A percentile compares a stretch with the other conserved stretches of the same genome.
Conservation (phyloP, 2,113 vertebrate genomes). For the Tetrax tetrax region DNA sequence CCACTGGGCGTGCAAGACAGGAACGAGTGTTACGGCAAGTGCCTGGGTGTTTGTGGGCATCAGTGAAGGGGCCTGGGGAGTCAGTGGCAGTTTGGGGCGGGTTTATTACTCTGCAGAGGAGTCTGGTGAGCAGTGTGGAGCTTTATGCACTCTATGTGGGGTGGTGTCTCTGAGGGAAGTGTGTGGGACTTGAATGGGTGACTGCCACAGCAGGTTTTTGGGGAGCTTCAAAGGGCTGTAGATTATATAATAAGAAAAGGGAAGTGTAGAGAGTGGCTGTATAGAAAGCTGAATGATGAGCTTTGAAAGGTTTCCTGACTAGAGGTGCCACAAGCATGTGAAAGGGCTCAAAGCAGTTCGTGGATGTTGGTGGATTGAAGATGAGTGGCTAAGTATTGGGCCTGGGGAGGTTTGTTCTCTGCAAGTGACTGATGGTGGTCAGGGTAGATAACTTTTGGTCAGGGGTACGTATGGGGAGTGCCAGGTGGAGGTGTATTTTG, state of each 20-base stretch:
- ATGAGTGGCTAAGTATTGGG: not conserved
- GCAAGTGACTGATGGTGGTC: not conserved
- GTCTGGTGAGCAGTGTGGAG: no score
- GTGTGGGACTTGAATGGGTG: not conserved
- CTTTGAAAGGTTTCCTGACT: not conserved
- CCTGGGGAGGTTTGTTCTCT: not conserved
- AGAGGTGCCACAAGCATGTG: accelerated
- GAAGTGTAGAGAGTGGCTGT: not conserved
- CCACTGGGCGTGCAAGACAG: not conserved
- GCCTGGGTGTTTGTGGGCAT: no score
- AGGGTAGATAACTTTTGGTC: not conserved
- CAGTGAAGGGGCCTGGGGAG: not conserved
- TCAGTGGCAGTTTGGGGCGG: accelerated
- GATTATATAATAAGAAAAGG: no score
- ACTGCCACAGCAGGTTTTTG: not conserved
- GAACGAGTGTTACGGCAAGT: no score
- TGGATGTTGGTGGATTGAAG: no score
- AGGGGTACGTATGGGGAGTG: not conserved
- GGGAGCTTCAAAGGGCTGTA: not conserved
- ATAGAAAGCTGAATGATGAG: not conserved
- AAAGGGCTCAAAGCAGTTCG: accelerated
- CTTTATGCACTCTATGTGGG: not conserved
- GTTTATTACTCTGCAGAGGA: not conserved
- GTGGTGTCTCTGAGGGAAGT: no score
- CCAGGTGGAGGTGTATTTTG: not conserved